A percentile compares a stretch with the other conserved stretches of the same genome.
Evolutionary conservation across 2,113 vertebrate species (phyloP).

Genomic region (Cyanoderma ruficeps): DNA sequence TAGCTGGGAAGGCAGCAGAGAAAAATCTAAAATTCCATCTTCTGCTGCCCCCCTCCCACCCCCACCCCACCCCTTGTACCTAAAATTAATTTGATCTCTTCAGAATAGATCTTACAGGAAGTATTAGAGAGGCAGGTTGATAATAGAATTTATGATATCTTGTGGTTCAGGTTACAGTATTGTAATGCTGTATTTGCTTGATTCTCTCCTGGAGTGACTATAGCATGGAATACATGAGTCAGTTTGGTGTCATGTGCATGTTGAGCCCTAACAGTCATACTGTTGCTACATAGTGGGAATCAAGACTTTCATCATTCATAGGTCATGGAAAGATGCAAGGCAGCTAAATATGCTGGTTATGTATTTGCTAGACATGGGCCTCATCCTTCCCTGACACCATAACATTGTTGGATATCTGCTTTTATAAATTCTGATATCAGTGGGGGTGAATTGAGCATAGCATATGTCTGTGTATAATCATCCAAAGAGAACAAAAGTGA

Average conservation of each 20-base stretch:
- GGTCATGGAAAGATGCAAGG: neutral
- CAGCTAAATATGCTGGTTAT: neutral
- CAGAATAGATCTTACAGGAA: neutral
- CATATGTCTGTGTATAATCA: neutral
- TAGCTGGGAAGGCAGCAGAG: neutral
- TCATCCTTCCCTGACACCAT: neutral
- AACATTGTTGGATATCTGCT: neutral
- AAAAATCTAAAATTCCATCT: neutral
- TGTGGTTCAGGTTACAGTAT: neutral
- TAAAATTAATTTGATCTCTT: neutral
- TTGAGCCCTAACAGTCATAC: neutral
- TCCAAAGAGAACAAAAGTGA: neutral
- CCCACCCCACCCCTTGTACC: neutral
- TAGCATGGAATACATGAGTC: neutral
- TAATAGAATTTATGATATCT: neutral
- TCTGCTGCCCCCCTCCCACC: neutral
- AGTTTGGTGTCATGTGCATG: accelerated
- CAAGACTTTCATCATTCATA: neutral
- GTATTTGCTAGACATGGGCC: neutral
- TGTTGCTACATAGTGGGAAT: neutral
- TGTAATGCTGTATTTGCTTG: neutral
- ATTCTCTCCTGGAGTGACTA: neutral
- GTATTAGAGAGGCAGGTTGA: neutral
- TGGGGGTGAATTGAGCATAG: neutral
- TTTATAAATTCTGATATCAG: neutral